Base-by-base conservation (phyloP, 2,797 vertebrate species). In the Antennarius maculatus region DNA sequence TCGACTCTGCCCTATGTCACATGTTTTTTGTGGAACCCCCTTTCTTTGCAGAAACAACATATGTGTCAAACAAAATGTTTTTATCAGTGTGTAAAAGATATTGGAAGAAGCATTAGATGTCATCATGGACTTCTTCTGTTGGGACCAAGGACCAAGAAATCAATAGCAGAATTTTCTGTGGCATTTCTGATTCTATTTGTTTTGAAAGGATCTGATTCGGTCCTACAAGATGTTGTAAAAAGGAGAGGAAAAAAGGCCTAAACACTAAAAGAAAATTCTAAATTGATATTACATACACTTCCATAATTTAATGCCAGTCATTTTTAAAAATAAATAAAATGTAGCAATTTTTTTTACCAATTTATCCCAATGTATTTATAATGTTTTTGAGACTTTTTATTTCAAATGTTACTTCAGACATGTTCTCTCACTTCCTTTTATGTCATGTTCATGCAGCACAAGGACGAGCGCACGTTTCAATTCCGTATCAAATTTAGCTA, bases 361-460 rank as follows among this genome's bases (percentile, higher is more conserved):
- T n/a, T 71, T 60, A 56, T 68, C 73, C 17, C 45, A 45, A 71
- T n/a, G 69, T 57, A 56, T 68, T 74, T 16, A 50, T 29, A 59
- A 61, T 54, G 10, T 61, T 59, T 71, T 54, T 63, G 10, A 54
- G 28, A 45, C n/a, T 60, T 58, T 56, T 53, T 18, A 51, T 66
- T 31, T 81, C 53, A 54, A 66, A 66, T 1, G 4, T 54, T 55
- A 18, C 54, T 71, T 12, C 45, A 14, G 54, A 52, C 41, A 9
- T 17, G 12, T 29, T 59, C 52, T 50, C 18, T 11, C 9, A 43
- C n/a, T 60, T 3, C 5, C 9, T 28, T 57, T 58, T 34, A 45
- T 62, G 14, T 59, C 3, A 46, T 16, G 7, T 59, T 61, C n/a
- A 52, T 61, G 45, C 28, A 67, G 52, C 34, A 17, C n/a, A 47